phyloP scores from a whole-genome alignment of 2,797 vertebrate species.

The Pipistrellus pygmaeus region DNA sequence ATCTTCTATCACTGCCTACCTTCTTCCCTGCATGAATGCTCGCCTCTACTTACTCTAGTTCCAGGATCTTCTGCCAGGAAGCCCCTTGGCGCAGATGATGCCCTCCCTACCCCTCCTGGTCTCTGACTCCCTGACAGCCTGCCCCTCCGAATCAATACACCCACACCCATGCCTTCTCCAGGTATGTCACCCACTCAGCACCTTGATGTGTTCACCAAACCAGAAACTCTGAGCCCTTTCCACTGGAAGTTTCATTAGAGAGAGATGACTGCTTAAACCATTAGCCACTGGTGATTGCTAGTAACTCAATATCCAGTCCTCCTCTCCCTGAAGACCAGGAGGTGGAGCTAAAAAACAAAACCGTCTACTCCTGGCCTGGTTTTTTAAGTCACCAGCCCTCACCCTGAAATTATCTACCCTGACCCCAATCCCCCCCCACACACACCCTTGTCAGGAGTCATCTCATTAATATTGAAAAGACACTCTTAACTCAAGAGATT shows the following conservation, averaged over 20 bases:
- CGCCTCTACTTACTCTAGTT: background rate
- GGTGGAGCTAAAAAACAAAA: background rate
- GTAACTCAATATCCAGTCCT: background rate
- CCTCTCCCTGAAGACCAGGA: background rate
- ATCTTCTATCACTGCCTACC: background rate
- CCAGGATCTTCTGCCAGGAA: background rate
- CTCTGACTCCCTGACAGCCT: background rate
- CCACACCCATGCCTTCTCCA: background rate
- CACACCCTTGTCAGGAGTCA: background rate
- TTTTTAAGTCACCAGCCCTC: background rate
- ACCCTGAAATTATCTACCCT: background rate
- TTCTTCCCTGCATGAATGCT: background rate
- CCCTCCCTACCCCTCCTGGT: background rate
- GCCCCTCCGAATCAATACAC: background rate
- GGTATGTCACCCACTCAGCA: background rate
- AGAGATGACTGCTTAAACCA: background rate
- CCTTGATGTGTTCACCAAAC: background rate
- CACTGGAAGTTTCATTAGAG: background rate
- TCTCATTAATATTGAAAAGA: background rate
- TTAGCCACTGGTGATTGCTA: background rate
- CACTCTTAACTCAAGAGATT: background rate
- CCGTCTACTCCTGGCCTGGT: background rate
- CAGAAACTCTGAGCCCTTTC: background rate
- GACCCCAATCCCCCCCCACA: background rate
- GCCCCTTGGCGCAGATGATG: background rate